phyloP scores from a whole-genome alignment of 2,888 invertebrate genomes.

The Schizaphis graminum region DNA sequence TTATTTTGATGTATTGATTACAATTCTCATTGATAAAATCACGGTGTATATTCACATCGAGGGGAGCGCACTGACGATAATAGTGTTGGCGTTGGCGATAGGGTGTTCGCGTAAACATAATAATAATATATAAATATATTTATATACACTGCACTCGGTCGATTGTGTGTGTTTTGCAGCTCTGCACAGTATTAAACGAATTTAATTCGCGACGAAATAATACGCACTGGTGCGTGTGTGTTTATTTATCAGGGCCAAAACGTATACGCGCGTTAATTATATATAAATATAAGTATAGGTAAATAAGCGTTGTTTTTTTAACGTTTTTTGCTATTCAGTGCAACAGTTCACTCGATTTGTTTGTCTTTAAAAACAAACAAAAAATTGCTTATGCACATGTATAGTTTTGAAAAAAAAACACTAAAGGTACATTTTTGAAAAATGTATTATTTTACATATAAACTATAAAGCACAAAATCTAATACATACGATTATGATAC shows the following conservation, averaged over 20 bases:
- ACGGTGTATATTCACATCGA: background rate
- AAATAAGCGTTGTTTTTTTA: background rate
- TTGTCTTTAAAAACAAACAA: no score
- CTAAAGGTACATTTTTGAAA: no score
- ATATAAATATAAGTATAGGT: background rate
- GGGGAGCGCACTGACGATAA: background rate
- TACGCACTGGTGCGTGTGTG: background rate
- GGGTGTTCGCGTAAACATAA: background rate
- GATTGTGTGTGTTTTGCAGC: no score
- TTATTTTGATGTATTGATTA: no score
- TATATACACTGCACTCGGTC: no score
- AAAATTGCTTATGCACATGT: no score
- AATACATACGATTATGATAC: no score
- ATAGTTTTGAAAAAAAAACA: no score
- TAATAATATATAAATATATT: background rate
- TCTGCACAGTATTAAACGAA: no score
- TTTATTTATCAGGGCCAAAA: background rate
- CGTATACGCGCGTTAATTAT: background rate
- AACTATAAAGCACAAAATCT: no score
- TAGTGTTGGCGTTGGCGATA: background rate
- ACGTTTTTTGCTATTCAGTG: background rate
- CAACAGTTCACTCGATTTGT: background rate
- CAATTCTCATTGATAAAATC: background rate
- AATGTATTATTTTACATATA: no score
- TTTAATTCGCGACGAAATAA: no score